Percentiles rank a stretch among this genome's conserved stretches.
These are phyloP conservation scores for Agrochola lota DNA, from an alignment of 2,888 invertebrate genomes.

Conservation along the genomic window DNA sequence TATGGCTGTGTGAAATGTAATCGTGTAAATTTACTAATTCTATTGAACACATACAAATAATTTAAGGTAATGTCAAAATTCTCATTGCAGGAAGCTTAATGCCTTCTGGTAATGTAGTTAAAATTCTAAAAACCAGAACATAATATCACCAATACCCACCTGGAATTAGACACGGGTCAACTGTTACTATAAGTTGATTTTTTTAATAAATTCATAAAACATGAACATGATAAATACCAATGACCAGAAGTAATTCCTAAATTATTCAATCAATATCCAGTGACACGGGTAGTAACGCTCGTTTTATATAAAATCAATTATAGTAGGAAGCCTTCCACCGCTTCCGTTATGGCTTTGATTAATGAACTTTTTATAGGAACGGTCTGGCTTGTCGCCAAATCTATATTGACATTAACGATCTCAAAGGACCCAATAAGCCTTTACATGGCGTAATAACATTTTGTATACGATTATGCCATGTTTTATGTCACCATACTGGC, in stretches of 20 bases:
- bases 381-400: conserved; percentile 78
- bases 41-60: neutral
- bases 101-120: neutral
- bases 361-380: conserved; percentile 79
- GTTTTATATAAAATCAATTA: conserved; percentile 78
- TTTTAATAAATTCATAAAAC: neutral
- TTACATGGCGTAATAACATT: conserved; percentile 38
- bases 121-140: neutral
- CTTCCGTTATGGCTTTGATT: conserved; percentile 70
- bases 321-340: conserved; percentile 64
- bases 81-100: neutral
- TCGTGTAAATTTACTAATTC: neutral
- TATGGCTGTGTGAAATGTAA: neutral
- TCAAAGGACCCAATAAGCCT: conserved; percentile 69
- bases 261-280: conserved; percentile 20
- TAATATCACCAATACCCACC: neutral
- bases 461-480: conserved; percentile 26
- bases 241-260: conserved; percentile 20
- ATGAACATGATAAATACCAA: neutral
- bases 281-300: conserved; percentile 38
- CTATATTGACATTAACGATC: conserved; percentile 79
- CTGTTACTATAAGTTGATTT: too few relatives aligned
- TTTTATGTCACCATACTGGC: conserved; percentile 29
- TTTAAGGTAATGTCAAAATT: neutral
- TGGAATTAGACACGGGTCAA: too few relatives aligned